Conservation (phyloP, 2,888 invertebrate genomes). For the Pseudeuparius sepicola region DNA sequence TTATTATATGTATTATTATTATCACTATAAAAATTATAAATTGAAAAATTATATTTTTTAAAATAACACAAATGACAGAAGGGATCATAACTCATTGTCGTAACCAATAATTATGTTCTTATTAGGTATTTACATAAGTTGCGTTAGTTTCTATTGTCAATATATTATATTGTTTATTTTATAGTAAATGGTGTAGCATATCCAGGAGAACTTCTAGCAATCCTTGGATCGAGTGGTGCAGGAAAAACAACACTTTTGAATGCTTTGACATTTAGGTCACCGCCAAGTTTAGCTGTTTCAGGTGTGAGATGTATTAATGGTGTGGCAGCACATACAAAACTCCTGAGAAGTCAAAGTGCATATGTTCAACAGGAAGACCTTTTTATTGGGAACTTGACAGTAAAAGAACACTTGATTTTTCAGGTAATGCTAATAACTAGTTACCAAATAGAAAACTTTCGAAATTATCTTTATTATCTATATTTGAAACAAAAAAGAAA, state of each 20-base stretch:
- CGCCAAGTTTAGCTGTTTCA: slow-evolving; percentile 54
- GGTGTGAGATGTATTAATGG: slow-evolving; percentile 62
- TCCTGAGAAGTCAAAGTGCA: slow-evolving; percentile 68
- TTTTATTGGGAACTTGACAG: slow-evolving; percentile 84
- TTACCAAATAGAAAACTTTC: no score
- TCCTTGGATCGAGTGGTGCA: slow-evolving; percentile 85
- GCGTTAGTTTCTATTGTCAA: no score
- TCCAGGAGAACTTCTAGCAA: slow-evolving; percentile 77
- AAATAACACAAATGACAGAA: no score
- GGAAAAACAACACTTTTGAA: slow-evolving; percentile 93
- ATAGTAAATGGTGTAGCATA: slow-evolving; percentile 65
- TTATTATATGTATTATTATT: no score
- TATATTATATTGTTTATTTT: no score
- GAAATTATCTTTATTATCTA: no score
- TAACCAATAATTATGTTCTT: no score
- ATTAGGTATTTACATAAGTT: no score
- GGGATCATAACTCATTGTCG: no score
- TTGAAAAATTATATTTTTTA: no score
- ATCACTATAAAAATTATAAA: no score
- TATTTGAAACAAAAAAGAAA: no score
- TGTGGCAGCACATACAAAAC: slow-evolving; percentile 57
- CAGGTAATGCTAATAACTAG: slow-evolving; percentile 57
- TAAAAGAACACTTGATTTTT: slow-evolving; percentile 80
- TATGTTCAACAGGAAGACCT: slow-evolving; percentile 93
- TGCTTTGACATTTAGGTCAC: slow-evolving; percentile 73